Evolutionary conservation across 2,113 vertebrate genomes (phyloP), one percentile per base, ranked within the genome.

Genomic region (Columbina picui): DNA sequence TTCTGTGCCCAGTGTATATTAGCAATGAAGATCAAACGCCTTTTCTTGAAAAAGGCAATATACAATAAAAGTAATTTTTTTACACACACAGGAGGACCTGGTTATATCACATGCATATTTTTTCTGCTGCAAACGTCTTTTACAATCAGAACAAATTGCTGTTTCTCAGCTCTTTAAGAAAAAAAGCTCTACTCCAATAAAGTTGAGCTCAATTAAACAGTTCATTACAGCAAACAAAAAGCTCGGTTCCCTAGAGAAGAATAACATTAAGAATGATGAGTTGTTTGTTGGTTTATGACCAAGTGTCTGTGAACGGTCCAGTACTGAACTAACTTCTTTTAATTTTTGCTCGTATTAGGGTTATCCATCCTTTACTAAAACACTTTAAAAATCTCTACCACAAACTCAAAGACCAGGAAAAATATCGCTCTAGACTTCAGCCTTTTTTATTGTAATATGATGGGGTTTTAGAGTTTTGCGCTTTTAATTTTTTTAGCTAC

Each of bases 201-300:
- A 90, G 64, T 39, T 70, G 63, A 91, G 64, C 79, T 87, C 77
- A 87, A 45, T 96, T 93, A 73, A 96, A 73, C 71, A 95, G 60
- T 82, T 95, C 90, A 84, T 94, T 94, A 90, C 43, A 89, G 88
- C 76, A 96, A 96, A 96, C 83, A 96, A 92, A 93, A 89, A 68
- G 14, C 43, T 68, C 26, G 6, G 9, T 34, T 94, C 96, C 93
- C 93, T 50, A 25, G 90, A 94, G 94, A 71, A 87, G 36, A 90
- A 84, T 84, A 92, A 36, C 80, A 61, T 94, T 84, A 87, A 65
- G 77, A 84, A 90, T 76, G 88, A 94, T 0, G 3, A 94, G 53
- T 84, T 88, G 49, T 93, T 94, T 92, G 45, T 57, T 85, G 59
- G 26, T 89, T 84, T 96, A 96, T 73, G 80, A 90, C 69, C 80